Base-by-base conservation (phyloP, 1,140 invertebrate genomes). In the Drosophila auraria region DNA sequence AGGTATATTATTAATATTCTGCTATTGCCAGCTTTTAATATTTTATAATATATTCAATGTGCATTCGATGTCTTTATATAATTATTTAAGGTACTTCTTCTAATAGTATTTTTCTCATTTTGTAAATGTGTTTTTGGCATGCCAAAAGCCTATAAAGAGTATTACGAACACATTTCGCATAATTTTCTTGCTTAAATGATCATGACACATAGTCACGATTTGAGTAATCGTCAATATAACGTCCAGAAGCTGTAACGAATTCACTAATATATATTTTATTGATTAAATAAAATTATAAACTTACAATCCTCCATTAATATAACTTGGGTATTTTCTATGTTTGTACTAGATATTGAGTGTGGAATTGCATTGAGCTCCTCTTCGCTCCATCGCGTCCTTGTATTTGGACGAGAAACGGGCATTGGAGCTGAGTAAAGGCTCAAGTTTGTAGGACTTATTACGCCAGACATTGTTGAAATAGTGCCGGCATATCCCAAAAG, bases 351-450 rank as follows among this genome's bases (percentile, higher is more conserved):
- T 65, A 95, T 94, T 80, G 97, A 94, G 83, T 97, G 96, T 49
- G 96, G 96, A 94, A 96, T 96, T 95, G 98, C 97, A 94, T 97
- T 98, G 93, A 99, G 98, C 93, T 99, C 98, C 91, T 99, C 98
- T 90, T 99, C 98, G 82, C 97, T 98, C 98, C 98, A 99, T 73
- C 98, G 93, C 87, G 93, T 94, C 92, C 93, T 94, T 93, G 83
- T 94, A 93, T 71, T 95, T 93, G 77, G 95, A 84, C 96, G 95
- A 23, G 77, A 61, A 50, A 96, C 95, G 58, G 96, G 96, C 87
- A 95, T 95, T 36, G 96, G 96, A 45, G 97, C 96, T n/a, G 97
- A 96, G 83, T 98, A 97, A 74, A 98, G 94, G 86, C 96, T 97
- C 68, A 98, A 94, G 91, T 97, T 98, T 69, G 97, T 98, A 61